Percentiles rank a stretch among this genome's conserved stretches.
These are phyloP conservation scores for Cladopsammia gracilis DNA, from an alignment of 64 coral and sea anemone genomes.

Conservation along the genomic window DNA sequence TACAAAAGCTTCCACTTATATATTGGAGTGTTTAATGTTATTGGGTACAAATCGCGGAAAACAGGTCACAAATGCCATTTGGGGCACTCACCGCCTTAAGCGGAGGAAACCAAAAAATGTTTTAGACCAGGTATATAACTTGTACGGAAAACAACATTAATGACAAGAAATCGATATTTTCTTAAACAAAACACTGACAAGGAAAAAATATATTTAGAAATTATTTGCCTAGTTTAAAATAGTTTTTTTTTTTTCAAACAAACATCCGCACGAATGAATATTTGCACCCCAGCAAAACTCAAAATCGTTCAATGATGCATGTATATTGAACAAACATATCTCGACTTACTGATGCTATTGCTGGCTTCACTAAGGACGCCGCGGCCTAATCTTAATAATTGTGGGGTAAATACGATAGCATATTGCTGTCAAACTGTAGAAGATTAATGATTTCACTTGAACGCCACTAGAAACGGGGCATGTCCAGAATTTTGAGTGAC, in stretches of 20 bases:
- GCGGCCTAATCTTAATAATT: conserved; percentile 81
- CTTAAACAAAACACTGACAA: not conserved
- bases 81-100: not conserved
- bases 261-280: not conserved
- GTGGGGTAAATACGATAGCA: conserved; percentile 89
- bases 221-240: not conserved
- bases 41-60: conserved; percentile 20
- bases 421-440: conserved; percentile 75
- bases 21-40: conserved; percentile 23
- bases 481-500: conserved; percentile 22
- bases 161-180: conserved; percentile 1
- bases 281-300: not conserved
- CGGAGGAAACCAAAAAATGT: conserved; percentile 50
- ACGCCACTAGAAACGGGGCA: not conserved
- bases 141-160: not conserved
- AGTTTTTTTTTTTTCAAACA: conserved; percentile 1
- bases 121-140: conserved; percentile 7
- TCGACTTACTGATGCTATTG: conserved; percentile 35
- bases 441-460: conserved; percentile 91
- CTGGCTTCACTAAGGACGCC: conserved; percentile 28
- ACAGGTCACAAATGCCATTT: conserved; percentile 2
- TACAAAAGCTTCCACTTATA: not conserved
- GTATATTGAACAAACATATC: conserved; percentile 18
- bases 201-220: not conserved
- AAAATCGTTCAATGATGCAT: not conserved